Evolutionary conservation across 2,113 vertebrate genomes (phyloP), one percentile per base, ranked within the genome.

Genomic region (Xyrauchen texanus): DNA sequence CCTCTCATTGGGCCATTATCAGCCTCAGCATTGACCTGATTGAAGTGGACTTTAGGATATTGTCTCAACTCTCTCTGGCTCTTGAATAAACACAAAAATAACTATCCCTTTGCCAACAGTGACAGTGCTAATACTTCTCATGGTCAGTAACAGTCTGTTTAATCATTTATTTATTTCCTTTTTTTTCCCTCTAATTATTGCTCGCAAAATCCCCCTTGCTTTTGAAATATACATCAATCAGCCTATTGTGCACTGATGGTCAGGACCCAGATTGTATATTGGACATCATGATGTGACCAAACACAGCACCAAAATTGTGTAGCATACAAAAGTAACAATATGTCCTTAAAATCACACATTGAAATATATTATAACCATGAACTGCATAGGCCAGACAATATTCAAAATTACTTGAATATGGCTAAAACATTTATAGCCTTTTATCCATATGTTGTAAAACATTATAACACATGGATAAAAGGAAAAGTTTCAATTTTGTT

Each of bases 21-120:
- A 74, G 44, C 46, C 4, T 3, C 60, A 63, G 72, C 0, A 12
- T 52, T 34, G 46, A n/a, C 4, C 16, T 51, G 72, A 63, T 63
- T 63, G 7, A 42, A 75, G 16, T 51, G 7, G 60, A 75, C 72
- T 42, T 60, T 62, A 21, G 60, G 58, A 63, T 51, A 34, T 75
- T 62, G 72, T 63, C 58, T 75, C 45, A 75, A 42, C 60, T 62
- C 15, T 74, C n/a, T 34, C 60, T 75, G 72, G 46, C 71, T 74
- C 8, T 51, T 51, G 7, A 62, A 62, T 62, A 21, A 62, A 63
- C 62, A 51, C 34, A 62, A 15, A 74, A 57, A 74, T 62, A 34
- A 7, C 16, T 49, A 63, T 60, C 42, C 44, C 8, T 46, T 16
- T 6, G 1, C 42, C 45, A 51, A n/a, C 46, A 74, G 4, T 74